phyloP scores from a whole-genome alignment of 2,888 invertebrate species.

The Resseliella maxima region DNA sequence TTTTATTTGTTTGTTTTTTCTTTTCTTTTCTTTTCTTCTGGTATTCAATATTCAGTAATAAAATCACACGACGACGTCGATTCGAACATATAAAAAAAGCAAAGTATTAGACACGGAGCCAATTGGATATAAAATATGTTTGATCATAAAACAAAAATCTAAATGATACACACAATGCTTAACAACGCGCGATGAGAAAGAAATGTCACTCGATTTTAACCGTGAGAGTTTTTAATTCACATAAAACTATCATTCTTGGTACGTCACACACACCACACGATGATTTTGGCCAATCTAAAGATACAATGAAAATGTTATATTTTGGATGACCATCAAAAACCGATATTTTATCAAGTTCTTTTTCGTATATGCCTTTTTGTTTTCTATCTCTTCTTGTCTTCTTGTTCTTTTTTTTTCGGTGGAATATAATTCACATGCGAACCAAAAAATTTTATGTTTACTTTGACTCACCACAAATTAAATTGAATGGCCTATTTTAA shows the following conservation, averaged over 20 bases:
- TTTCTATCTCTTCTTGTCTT: no score
- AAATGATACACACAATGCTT: constrained; percentile 18
- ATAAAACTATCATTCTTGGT: constrained; percentile 26
- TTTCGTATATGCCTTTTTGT: no score
- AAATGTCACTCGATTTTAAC: constrained; percentile 55
- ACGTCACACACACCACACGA: not conserved
- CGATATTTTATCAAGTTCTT: constrained; percentile 6
- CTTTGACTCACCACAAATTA: constrained; percentile 54
- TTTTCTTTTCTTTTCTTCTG: not conserved
- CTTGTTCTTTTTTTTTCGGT: not conserved
- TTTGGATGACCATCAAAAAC: constrained; percentile 12
- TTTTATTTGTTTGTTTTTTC: constrained; percentile 38
- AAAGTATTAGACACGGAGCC: constrained; percentile 32
- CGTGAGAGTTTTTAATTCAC: constrained; percentile 48
- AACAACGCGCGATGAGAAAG: not conserved
- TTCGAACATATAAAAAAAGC: not conserved
- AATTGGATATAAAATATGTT: constrained; percentile 37
- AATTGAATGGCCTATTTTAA: not conserved
- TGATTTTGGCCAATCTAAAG: not conserved
- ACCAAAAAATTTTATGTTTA: constrained; percentile 29
- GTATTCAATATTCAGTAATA: not conserved
- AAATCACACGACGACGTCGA: constrained; percentile 46
- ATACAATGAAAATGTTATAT: constrained; percentile 26
- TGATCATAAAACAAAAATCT: constrained; percentile 51
- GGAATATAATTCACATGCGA: constrained; percentile 33